These are phyloP conservation scores for Trachelus troglodyta DNA, from an alignment of 2,888 invertebrate genomes.

Conservation along the genomic window DNA sequence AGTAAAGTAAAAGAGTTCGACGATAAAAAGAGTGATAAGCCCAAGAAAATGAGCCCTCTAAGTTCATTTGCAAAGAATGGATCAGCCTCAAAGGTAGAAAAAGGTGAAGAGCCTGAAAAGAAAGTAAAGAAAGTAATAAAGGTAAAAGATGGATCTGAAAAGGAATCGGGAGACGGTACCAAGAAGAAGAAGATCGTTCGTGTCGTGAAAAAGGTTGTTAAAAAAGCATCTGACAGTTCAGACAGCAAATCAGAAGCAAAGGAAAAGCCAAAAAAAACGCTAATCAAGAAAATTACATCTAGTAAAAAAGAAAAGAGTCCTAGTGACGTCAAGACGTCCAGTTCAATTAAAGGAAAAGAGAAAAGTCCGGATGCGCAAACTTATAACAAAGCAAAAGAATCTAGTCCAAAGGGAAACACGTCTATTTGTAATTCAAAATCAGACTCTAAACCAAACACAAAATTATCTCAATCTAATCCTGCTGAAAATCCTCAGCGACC, in stretches of 20 bases:
- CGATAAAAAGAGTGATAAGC: slow-evolving; percentile 40
- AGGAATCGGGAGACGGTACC: slow-evolving; percentile 40
- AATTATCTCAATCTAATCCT: slow-evolving; percentile 7
- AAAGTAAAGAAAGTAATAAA: slow-evolving; percentile 41
- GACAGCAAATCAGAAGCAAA: slow-evolving; percentile 48
- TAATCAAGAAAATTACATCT: slow-evolving; percentile 30
- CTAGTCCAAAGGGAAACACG: background rate
- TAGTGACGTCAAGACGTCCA: background rate
- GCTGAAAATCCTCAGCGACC: background rate
- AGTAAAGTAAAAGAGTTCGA: slow-evolving; percentile 31
- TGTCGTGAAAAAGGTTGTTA: slow-evolving; percentile 54
- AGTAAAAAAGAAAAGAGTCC: slow-evolving; percentile 28
- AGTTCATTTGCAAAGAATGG: slow-evolving; percentile 36
- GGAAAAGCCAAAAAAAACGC: slow-evolving; percentile 35
- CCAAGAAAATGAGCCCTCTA: slow-evolving; percentile 40
- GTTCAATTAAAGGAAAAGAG: slow-evolving; percentile 15
- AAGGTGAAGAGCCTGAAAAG: slow-evolving; percentile 39
- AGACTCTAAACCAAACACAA: slow-evolving; percentile 13
- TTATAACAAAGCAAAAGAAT: background rate
- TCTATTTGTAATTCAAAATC: background rate
- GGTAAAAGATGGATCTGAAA: slow-evolving; percentile 35
- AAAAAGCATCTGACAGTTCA: slow-evolving; percentile 49
- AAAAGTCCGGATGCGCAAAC: slow-evolving; percentile 25
- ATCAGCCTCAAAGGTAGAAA: slow-evolving; percentile 33
- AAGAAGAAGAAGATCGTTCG: slow-evolving; percentile 54